phyloP scores from a whole-genome alignment of 2,888 invertebrate species.

The Teinopalpus imperialis region DNA sequence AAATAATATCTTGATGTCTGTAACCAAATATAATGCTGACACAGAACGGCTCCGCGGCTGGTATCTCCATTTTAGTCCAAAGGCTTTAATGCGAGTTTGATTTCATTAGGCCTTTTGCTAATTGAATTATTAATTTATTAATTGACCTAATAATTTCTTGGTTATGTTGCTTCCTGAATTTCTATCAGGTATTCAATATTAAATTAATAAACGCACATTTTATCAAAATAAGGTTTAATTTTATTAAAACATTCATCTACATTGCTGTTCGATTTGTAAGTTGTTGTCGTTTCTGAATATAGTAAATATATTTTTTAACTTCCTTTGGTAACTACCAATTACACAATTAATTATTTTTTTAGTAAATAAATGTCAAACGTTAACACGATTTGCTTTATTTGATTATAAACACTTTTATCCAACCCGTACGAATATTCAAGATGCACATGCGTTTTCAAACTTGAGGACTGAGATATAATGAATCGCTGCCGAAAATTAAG shows the following conservation, averaged over 20 bases:
- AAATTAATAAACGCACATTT: background rate
- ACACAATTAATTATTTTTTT: no score
- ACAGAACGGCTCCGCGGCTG: slow-evolving; percentile 6
- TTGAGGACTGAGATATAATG: no score
- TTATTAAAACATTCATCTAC: slow-evolving; percentile 8
- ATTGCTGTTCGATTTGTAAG: no score
- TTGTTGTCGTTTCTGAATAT: no score
- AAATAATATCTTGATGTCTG: slow-evolving; percentile 24
- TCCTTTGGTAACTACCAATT: no score
- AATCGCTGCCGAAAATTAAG: no score
- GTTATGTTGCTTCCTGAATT: slow-evolving; percentile 12
- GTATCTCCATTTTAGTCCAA: slow-evolving; percentile 15
- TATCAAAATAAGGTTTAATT: background rate
- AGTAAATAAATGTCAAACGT: no score
- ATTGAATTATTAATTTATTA: slow-evolving; percentile 23
- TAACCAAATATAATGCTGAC: slow-evolving; percentile 19
- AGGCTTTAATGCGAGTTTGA: slow-evolving; percentile 11
- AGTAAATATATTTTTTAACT: no score
- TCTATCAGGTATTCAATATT: slow-evolving; percentile 1
- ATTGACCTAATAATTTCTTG: slow-evolving; percentile 20
- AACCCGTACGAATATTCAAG: no score
- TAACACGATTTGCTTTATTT: no score
- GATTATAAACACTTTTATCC: no score
- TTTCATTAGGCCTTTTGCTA: slow-evolving; percentile 22
- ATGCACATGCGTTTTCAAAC: no score